These are phyloP conservation scores for Sphaeridia pumilis DNA, from an alignment of 2,888 invertebrate genomes.

Conservation along the genomic window DNA sequence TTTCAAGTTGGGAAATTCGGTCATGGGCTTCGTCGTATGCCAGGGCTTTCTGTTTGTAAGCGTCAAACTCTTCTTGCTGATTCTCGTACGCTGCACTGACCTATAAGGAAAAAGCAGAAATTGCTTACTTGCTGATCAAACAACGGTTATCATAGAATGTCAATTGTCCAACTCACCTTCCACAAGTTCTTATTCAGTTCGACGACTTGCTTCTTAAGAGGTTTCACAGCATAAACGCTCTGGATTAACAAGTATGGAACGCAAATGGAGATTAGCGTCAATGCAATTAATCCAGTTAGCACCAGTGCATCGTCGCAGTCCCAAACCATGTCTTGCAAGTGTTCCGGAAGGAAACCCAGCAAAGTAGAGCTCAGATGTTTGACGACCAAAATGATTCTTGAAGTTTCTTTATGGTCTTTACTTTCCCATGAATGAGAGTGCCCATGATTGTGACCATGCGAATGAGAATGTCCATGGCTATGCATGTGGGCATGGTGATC, in stretches of 20 bases:
- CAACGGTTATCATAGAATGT: not conserved
- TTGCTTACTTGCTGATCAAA: not conserved
- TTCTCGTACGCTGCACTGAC: slow-evolving; percentile 34
- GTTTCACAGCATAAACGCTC: slow-evolving; percentile 24
- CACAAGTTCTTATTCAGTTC: slow-evolving; percentile 34
- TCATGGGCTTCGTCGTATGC: slow-evolving; percentile 33
- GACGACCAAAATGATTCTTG: slow-evolving; percentile 26
- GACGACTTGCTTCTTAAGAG: slow-evolving; percentile 34
- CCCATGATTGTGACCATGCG: not conserved
- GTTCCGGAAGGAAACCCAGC: slow-evolving; percentile 32
- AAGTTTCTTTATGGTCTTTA: slow-evolving; percentile 10
- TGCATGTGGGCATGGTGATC: slow-evolving; percentile 4
- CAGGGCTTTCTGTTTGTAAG: slow-evolving; percentile 34
- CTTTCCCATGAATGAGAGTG: not conserved
- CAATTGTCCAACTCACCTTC: slow-evolving; percentile 26
- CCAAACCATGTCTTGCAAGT: slow-evolving; percentile 34
- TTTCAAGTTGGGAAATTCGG: slow-evolving; percentile 30
- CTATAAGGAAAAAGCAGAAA: slow-evolving; percentile 8
- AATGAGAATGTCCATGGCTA: slow-evolving; percentile 4
- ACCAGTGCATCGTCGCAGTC: slow-evolving; percentile 35
- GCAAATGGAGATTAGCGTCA: slow-evolving; percentile 34
- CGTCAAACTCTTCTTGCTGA: slow-evolving; percentile 35
- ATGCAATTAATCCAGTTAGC: slow-evolving; percentile 35
- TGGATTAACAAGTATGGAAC: slow-evolving; percentile 35
- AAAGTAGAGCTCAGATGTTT: slow-evolving; percentile 34